Conservation (phyloP, 1,140 invertebrate species). For the Meloidogyne exigua region DNA sequence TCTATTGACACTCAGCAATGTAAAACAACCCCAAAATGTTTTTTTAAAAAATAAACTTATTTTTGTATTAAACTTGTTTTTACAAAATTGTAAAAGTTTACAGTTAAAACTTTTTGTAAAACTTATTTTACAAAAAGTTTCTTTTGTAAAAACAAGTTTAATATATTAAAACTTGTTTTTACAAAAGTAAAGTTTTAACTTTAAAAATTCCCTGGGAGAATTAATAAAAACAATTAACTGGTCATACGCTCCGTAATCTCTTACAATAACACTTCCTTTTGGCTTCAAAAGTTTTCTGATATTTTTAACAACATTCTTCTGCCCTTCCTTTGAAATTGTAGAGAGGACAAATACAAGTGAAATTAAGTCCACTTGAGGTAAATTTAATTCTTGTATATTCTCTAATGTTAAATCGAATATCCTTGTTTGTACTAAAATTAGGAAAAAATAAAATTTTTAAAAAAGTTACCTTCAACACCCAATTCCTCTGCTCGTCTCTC, state of each 20-base stretch:
- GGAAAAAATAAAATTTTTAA: background rate
- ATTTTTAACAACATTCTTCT: slow-evolving; percentile 72
- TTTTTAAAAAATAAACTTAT: too few species aligned
- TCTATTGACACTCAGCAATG: too few species aligned
- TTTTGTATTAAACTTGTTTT: too few species aligned
- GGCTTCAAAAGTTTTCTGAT: slow-evolving; percentile 68
- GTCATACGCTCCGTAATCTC: slow-evolving; percentile 72
- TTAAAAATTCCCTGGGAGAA: background rate
- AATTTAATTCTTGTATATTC: slow-evolving; percentile 26
- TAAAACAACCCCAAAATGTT: too few species aligned
- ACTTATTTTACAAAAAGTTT: too few species aligned
- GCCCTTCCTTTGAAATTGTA: slow-evolving; percentile 77
- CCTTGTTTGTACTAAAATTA: slow-evolving; percentile 12
- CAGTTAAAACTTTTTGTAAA: too few species aligned
- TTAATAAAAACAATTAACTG: slow-evolving; percentile 65
- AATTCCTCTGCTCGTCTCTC: slow-evolving; percentile 69
- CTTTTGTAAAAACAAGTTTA: too few species aligned
- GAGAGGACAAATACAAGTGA: slow-evolving; percentile 79
- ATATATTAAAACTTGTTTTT: too few species aligned
- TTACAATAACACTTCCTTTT: slow-evolving; percentile 27
- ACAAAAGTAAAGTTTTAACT: too few species aligned
- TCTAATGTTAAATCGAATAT: slow-evolving; percentile 43
- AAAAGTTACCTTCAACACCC: slow-evolving; percentile 6
- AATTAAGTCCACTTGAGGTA: slow-evolving; percentile 70
- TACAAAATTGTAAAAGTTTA: too few species aligned